Evolutionary conservation across 2,113 vertebrate genomes (phyloP).

Genomic region (Elaphurus davidianus): DNA sequence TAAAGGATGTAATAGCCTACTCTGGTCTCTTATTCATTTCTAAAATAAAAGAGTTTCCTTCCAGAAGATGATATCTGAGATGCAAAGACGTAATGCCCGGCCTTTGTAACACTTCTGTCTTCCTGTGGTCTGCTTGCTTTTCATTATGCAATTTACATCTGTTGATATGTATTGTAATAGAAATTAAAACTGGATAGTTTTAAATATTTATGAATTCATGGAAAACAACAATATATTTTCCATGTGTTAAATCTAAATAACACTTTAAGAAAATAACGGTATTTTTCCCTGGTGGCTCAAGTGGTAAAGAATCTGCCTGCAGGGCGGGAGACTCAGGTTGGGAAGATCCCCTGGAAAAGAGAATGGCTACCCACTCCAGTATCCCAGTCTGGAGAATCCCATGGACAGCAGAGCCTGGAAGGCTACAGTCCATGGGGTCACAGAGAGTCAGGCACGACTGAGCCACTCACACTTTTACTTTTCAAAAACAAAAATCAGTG

Average conservation of each 20-base stretch:
- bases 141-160: not conserved
- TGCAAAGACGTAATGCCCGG: not conserved
- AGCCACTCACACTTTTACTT: too few species aligned
- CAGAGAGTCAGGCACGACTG: too few species aligned
- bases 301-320: too few species aligned
- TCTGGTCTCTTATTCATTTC: not conserved
- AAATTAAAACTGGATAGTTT: not conserved
- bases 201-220: not conserved
- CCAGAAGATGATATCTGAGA: not conserved
- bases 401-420: too few species aligned
- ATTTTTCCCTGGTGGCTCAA: not conserved
- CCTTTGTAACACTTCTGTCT: not conserved
- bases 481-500: constrained; percentile 14
- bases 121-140: not conserved
- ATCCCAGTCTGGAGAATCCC: too few species aligned
- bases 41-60: not conserved
- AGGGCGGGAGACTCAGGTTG: too few species aligned
- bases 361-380: too few species aligned
- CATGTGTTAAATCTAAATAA: not conserved
- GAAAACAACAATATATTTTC: not conserved
- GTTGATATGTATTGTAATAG: not conserved
- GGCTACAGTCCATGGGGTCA: too few species aligned
- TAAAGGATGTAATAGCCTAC: not conserved
- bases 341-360: too few species aligned
- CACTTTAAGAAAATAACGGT: not conserved